Base-by-base conservation (phyloP, 2,888 invertebrate species). In the Heteromyza rotundicornis region DNA sequence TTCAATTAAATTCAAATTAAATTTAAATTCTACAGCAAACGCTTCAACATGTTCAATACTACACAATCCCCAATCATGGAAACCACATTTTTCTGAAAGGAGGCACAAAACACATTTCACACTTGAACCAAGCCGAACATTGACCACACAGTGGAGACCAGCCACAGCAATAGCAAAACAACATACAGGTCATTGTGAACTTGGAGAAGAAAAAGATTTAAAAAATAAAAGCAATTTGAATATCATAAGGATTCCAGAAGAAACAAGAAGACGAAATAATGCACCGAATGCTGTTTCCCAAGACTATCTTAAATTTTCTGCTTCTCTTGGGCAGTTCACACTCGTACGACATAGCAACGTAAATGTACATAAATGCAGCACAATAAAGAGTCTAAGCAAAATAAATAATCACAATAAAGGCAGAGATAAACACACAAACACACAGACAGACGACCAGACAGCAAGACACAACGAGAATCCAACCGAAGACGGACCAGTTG, bases 1-100 rank as follows among this genome's bases (percentile, higher is more conserved):
- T 74, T 74, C 73, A 74, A 74, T 73, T 73, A 71, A 69, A 68
- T 65, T 70, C 61, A 64, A 70, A 73, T 66, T 59, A 59, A 36
- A 24, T 59, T 52, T 23, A 47, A 47, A 19, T 17, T 20, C n/a
- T n/a, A n/a, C n/a, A n/a, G n/a, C n/a, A n/a, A n/a, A 40, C 32
- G 19, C 20, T 47, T 47, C 47, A 47, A 47, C 47, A 40, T 40
- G 10, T 40, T n/a, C 40, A 40, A 40, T 10, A n/a, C n/a, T 27
- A 7, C 5, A 10, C 27, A 27, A 27, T 10, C 27, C 27, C 27
- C 27, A 5, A n/a, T n/a, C n/a, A n/a, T n/a, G n/a, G n/a, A n/a
- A n/a, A n/a, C n/a, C n/a, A n/a, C n/a, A n/a, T n/a, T n/a, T n/a
- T n/a, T n/a, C n/a, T n/a, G n/a, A n/a, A n/a, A n/a, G n/a, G n/a